Evolutionary conservation across 2,888 invertebrate species (phyloP).

Genomic region (Callinectes sapidus): DNA sequence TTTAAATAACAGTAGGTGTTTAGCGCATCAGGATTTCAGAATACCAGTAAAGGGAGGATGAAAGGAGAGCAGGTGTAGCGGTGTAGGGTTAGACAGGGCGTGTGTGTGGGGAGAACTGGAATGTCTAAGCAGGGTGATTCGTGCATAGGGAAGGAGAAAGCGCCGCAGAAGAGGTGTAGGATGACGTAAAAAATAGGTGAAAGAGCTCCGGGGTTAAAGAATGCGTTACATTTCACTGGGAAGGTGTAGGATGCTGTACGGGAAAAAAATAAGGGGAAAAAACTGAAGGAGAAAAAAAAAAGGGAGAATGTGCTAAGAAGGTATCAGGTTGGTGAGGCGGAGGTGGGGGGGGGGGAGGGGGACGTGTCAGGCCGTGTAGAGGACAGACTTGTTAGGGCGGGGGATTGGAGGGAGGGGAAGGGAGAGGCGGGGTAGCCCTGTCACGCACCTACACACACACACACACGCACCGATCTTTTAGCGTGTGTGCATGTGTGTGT

Average conservation of each 20-base stretch:
- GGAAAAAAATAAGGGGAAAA: no score
- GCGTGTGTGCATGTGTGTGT: no score
- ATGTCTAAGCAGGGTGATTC: background rate
- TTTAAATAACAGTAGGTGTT: no score
- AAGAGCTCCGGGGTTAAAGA: background rate
- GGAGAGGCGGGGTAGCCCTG: background rate
- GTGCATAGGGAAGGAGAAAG: constrained; percentile 5
- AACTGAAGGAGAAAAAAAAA: background rate
- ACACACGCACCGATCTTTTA: constrained; percentile 28
- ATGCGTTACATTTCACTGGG: background rate
- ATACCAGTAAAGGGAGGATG: background rate
- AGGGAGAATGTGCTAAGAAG: background rate
- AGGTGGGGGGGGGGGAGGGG: background rate
- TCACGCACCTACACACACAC: constrained; percentile 25
- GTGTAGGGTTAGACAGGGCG: background rate
- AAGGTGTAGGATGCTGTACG: background rate
- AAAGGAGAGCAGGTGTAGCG: background rate
- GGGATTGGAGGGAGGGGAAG: background rate
- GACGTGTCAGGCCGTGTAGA: background rate
- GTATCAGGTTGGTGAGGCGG: background rate
- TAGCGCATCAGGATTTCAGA: no score
- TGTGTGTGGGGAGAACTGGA: background rate
- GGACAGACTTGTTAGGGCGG: constrained; percentile 11
- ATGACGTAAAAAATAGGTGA: constrained; percentile 7
- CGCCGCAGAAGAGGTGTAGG: background rate